A percentile compares a stretch with the other conserved stretches of the same genome.
Evolutionary conservation across 2,113 vertebrate species (phyloP).

Genomic region (Phyllostomus discolor): DNA sequence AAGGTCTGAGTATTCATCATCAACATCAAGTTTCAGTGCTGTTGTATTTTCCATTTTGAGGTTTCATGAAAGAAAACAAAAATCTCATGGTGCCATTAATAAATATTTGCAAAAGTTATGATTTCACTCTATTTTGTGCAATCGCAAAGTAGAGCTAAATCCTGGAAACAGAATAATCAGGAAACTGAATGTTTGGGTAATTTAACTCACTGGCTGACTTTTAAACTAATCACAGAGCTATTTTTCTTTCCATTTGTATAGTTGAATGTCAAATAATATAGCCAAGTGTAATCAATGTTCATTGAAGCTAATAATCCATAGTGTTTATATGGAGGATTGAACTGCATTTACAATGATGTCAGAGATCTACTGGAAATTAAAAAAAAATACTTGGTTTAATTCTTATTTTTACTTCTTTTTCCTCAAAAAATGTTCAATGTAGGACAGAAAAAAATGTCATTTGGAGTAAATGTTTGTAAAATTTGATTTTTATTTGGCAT

Average conservation of each 20-base stretch:
- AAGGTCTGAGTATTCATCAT: neutral
- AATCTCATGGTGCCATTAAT: neutral
- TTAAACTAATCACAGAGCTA: neutral
- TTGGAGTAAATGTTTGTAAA: neutral
- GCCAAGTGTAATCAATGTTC: neutral
- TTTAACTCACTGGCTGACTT: neutral
- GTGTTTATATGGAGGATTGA: neutral
- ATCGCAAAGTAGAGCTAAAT: neutral
- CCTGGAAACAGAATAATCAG: neutral
- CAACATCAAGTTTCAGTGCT: neutral
- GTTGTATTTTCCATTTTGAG: neutral
- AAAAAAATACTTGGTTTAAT: neutral
- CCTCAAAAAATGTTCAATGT: neutral
- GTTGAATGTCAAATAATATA: neutral
- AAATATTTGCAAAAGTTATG: neutral
- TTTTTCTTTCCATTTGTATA: neutral
- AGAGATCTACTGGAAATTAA: neutral
- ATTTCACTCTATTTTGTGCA: neutral
- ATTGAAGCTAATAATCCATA: neutral
- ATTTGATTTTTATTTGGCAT: neutral
- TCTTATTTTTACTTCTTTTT: neutral
- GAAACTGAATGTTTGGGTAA: neutral
- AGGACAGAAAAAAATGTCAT: neutral
- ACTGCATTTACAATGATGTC: neutral
- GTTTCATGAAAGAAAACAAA: constrained; percentile 25